These are phyloP conservation scores for Muntiacus reevesi DNA, from an alignment of 2,113 vertebrate genomes.

Conservation along the genomic window DNA sequence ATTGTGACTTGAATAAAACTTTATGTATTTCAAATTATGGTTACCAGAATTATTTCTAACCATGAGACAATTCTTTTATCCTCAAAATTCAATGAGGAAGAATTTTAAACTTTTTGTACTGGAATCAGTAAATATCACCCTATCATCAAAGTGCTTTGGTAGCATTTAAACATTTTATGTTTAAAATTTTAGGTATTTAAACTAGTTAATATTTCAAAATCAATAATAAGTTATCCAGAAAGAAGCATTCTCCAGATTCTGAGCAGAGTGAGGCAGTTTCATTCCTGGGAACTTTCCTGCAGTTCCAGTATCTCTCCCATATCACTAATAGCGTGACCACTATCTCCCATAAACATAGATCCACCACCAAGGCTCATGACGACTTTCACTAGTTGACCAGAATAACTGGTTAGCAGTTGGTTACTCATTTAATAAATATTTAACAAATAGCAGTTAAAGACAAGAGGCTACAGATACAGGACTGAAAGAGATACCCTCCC, in stretches of 20 bases:
- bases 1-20: not conserved
- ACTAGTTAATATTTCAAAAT: not conserved
- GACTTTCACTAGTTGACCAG: not conserved
- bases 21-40: not conserved
- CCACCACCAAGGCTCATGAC: accelerated
- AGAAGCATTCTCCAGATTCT: not conserved
- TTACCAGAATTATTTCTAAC: not conserved
- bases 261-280: not conserved
- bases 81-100: not conserved
- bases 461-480: not conserved
- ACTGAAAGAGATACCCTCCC: not conserved
- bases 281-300: not conserved
- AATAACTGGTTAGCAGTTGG: not conserved
- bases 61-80: not conserved
- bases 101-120: not conserved
- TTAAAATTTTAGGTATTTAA: not conserved
- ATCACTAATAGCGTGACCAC: not conserved
- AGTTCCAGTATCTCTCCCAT: not conserved
- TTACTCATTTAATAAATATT: not conserved
- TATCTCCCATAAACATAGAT: not conserved
- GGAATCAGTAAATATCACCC: not conserved
- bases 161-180: not conserved
- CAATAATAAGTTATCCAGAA: not conserved
- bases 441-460: not conserved
- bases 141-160: not conserved